Evolutionary conservation across 1,140 invertebrate species (phyloP).

Genomic region (Anoplophora glabripennis): DNA sequence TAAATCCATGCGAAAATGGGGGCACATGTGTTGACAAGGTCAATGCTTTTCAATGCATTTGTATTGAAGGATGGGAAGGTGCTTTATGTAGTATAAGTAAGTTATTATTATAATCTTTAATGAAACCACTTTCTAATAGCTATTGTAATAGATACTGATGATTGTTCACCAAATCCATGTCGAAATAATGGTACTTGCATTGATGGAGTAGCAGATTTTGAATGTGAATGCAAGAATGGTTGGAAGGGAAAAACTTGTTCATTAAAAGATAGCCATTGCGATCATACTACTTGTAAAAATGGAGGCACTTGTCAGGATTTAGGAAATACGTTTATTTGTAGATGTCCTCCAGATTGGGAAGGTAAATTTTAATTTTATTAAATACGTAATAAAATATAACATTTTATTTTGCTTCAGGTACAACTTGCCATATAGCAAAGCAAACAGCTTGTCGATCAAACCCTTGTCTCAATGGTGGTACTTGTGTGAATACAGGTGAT

Average conservation of each 20-base stretch:
- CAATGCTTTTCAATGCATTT: slow-evolving; percentile 77
- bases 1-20: slow-evolving; percentile 71
- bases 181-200: slow-evolving; percentile 74
- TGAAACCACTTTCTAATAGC: too few species aligned
- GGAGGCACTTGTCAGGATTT: slow-evolving; percentile 66
- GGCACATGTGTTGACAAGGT: slow-evolving; percentile 72
- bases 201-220: slow-evolving; percentile 70
- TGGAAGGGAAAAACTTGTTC: slow-evolving; percentile 77
- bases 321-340: slow-evolving; percentile 62
- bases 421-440: slow-evolving; percentile 66
- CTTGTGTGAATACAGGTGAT: slow-evolving; percentile 69
- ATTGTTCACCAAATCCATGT: slow-evolving; percentile 72
- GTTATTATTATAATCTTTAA: slow-evolving; percentile 24
- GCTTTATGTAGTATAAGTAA: slow-evolving; percentile 64
- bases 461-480: slow-evolving; percentile 73
- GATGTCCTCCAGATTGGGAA: slow-evolving; percentile 64
- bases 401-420: slow-evolving; percentile 45
- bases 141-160: slow-evolving; percentile 67
- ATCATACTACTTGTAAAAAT: slow-evolving; percentile 61
- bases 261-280: slow-evolving; percentile 62
- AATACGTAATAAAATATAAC: too few species aligned
- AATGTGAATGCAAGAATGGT: slow-evolving; percentile 70
- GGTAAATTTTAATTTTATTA: slow-evolving; percentile 43
- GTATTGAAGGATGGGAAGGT: slow-evolving; percentile 65
- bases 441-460: slow-evolving; percentile 69